phyloP scores from a whole-genome alignment of 2,113 vertebrate species.

The Indicator maculatus region DNA sequence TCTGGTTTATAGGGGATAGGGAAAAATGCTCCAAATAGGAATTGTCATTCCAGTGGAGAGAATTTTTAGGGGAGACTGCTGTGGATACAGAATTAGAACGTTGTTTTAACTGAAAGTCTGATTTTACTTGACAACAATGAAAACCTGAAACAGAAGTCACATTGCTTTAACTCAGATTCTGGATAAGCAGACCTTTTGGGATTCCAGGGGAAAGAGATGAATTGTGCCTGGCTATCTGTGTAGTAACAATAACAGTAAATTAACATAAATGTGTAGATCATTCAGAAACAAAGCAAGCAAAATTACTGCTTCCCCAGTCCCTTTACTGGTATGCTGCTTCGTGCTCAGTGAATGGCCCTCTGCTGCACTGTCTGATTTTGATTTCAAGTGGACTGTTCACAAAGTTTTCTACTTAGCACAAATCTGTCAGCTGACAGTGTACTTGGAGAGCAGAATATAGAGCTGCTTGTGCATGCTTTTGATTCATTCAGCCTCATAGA shows the following conservation, averaged over 20 bases:
- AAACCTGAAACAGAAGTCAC: background rate
- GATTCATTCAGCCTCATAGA: background rate
- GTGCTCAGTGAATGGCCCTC: background rate
- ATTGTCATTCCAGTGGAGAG: background rate
- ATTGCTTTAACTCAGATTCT: background rate
- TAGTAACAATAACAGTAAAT: background rate
- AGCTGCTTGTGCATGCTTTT: background rate
- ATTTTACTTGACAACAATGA: background rate
- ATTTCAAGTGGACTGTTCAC: background rate
- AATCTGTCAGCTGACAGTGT: background rate
- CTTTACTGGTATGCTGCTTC: background rate
- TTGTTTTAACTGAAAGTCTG: background rate
- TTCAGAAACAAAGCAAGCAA: background rate
- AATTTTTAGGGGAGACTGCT: background rate
- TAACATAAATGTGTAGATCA: background rate
- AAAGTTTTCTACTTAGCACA: background rate
- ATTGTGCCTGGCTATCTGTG: background rate
- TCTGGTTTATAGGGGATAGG: background rate
- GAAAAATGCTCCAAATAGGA: background rate
- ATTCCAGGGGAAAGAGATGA: background rate
- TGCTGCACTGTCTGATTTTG: background rate
- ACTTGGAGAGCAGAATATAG: background rate
- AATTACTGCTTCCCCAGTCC: background rate
- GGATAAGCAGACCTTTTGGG: background rate
- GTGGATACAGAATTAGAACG: background rate